Evolutionary conservation across 2,797 vertebrate species (phyloP), one percentile per base, ranked within the genome.

Genomic region (Anolis apletophallus): DNA sequence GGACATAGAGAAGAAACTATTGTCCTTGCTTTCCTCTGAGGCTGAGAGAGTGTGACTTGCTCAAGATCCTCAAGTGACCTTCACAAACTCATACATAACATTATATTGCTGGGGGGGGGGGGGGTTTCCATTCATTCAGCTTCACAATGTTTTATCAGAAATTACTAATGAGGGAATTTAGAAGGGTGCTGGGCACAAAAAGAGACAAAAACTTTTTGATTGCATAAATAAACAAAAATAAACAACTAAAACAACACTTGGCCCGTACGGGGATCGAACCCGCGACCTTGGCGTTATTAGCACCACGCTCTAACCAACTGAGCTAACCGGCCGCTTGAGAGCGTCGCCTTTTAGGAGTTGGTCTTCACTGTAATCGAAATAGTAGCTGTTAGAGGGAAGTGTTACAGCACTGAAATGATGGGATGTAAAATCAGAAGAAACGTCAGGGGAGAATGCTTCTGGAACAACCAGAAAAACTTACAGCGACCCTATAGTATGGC

Each of bases 231-330:
- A 40, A 40, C 2, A 40, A 40, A 40, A 40, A 2, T 40, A 40
- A 40, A 40, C n/a, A n/a, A n/a, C n/a, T n/a, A 40, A 55, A 21
- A 34, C 2, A 1, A 8, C 0, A 1, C 0, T 0, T 83, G 86
- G 81, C 81, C 86, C 81, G 86, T 87, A 87, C 81, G 86, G 81
- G 86, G 86, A 87, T 87, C 81, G 86, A 87, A 87, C 86, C 86
- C 81, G 81, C 86, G 86, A 87, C 86, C 86, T 87, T 87, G 81
- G 86, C 86, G 86, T 87, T 83, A 83, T 87, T 87, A 83, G 75
- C 86, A 83, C 86, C 86, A 87, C 86, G 86, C 86, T 87, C 86
- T 87, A 83, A 87, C 86, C 86, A 87, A 87, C 86, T 87, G 86
- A 87, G 86, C 86, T 87, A 87, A 87, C 86, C 86, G 81, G 86